Evolutionary conservation across 2,888 invertebrate genomes (phyloP).

Genomic region (Seira musarum): DNA sequence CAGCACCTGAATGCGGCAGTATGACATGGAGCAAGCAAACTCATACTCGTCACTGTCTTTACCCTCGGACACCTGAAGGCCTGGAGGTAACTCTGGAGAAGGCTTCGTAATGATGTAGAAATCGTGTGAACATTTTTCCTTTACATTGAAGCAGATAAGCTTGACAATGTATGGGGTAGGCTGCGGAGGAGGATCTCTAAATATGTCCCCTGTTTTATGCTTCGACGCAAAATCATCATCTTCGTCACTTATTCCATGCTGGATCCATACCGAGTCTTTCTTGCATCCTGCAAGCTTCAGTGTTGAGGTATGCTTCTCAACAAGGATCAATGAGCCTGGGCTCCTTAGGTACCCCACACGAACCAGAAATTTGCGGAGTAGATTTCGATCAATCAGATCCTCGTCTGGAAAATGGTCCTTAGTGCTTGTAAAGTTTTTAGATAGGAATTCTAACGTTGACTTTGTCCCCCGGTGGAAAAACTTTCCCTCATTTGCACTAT

Average conservation of each 20-base stretch:
- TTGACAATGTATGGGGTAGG: slow-evolving; percentile 25
- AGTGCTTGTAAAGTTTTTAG: not conserved
- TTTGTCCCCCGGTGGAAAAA: slow-evolving; percentile 28
- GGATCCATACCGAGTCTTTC: not conserved
- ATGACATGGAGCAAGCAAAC: slow-evolving; percentile 21
- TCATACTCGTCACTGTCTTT: not conserved
- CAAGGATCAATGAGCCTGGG: slow-evolving; percentile 30
- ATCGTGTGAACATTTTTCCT: slow-evolving; percentile 24
- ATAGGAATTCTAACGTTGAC: slow-evolving; percentile 14
- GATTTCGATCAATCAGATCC: not conserved
- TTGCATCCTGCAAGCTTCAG: slow-evolving; percentile 22
- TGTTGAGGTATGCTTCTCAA: slow-evolving; percentile 26
- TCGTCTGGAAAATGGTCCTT: not conserved
- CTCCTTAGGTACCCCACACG: slow-evolving; percentile 28
- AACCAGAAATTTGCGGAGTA: slow-evolving; percentile 14
- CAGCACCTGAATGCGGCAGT: slow-evolving; percentile 27
- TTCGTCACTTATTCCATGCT: slow-evolving; percentile 21
- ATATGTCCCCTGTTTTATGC: not conserved
- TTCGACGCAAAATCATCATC: slow-evolving; percentile 8
- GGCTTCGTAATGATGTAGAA: slow-evolving; percentile 38
- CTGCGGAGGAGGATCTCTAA: slow-evolving; percentile 7
- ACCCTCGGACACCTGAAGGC: not conserved
- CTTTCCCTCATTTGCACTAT: not conserved
- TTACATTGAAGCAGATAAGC: slow-evolving; percentile 8
- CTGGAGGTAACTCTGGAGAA: slow-evolving; percentile 14